Conservation (phyloP, 2,113 vertebrate species). For the Syrmaticus mikado region DNA sequence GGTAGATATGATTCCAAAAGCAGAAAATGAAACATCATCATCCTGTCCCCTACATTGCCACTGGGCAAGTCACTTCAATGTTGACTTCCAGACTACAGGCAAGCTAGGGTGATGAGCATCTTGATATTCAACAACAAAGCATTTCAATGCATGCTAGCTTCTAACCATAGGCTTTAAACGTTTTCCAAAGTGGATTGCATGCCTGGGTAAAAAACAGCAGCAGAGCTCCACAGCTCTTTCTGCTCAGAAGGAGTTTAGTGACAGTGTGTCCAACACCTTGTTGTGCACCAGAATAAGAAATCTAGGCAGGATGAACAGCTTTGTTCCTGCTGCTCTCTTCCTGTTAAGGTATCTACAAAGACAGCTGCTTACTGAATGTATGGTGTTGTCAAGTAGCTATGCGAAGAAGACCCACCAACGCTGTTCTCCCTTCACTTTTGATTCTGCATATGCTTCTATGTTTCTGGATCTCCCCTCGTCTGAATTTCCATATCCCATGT, state of each 20-base stretch:
- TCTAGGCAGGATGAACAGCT: neutral
- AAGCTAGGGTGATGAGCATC: neutral
- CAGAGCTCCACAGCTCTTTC: neutral
- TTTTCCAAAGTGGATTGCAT: neutral
- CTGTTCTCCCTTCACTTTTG: neutral
- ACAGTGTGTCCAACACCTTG: rapidly evolving
- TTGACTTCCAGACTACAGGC: neutral
- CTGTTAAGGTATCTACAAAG: neutral
- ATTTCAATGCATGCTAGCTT: neutral
- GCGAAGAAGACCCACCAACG: neutral
- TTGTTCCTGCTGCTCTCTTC: neutral
- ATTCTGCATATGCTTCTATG: rapidly evolving
- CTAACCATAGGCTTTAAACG: neutral
- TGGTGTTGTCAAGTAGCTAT: neutral
- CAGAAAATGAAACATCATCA: neutral
- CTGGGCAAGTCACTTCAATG: neutral
- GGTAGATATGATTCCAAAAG: neutral
- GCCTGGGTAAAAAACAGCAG: neutral
- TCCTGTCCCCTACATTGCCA: neutral
- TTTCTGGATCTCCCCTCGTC: neutral
- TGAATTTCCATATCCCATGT: neutral
- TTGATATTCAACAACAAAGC: neutral
- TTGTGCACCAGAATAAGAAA: neutral
- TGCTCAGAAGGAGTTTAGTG: neutral
- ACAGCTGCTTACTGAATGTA: neutral